Evolutionary conservation across 1,140 invertebrate species (phyloP), one percentile per base, ranked within the genome.

Genomic region (Euwallacea fornicatus): DNA sequence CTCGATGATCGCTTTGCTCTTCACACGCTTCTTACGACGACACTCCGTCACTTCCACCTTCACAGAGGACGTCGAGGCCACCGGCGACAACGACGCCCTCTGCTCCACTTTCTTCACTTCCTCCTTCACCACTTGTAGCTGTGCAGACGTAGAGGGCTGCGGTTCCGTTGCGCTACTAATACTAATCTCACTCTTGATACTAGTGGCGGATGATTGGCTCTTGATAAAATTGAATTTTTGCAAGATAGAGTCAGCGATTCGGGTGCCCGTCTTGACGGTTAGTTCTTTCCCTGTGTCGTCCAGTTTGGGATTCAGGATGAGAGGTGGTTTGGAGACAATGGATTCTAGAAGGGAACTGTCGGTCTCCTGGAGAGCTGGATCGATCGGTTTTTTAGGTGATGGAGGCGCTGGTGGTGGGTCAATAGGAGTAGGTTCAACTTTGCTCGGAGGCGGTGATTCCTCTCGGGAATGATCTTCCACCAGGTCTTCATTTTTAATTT

Each of bases 1-100:
- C 15, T 79, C 79, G 1, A 83, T 77, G 62, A 83, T 84, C 7
- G 84, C 82, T 55, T 83, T 82, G 41, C 74, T 83, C 0, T 85
- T 69, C 4, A 81, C 71, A 33, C 83, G 81, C 60, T 83, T 84
- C 10, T 74, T 55, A 59, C 78, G 78, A 33, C 77, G 79, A 1
- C 65, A n/a, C 58, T 80, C 47, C 16, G 50, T 58, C 7, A 44
- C 15, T 9, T 65, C 63, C 15, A 15, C 15, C 15, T 61, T 61
- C 41, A 42, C 59, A 11, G 6, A 7, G 42, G 10, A 10, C 16
- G 16, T 56, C 42, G 6, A 4, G 42, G 10, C 54, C 16, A 56
- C 16, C 2, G 8, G 8, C 2, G 46, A 11, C 13, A 11, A 13
- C 13, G 9, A 13, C 13, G 9, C 10, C 10, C 9, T 16, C 16